Conservation (phyloP, 2,113 vertebrate genomes). For the Mellivora capensis region DNA sequence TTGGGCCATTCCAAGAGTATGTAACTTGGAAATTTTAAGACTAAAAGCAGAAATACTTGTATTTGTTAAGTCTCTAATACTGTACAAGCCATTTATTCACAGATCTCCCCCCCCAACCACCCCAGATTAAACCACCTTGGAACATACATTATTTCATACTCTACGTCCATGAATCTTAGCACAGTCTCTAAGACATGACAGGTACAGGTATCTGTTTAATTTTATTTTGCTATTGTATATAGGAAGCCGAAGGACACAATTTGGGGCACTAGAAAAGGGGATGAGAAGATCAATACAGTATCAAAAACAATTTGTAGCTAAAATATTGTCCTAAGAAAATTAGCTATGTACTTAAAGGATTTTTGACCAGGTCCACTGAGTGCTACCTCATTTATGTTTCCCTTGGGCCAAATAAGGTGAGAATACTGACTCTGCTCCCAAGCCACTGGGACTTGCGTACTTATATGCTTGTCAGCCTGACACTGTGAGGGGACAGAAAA, state of each 20-base stretch:
- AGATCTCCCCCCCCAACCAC: not conserved
- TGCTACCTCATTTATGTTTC: not conserved
- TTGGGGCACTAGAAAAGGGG: not conserved
- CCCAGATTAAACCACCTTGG: not conserved
- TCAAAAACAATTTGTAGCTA: not conserved
- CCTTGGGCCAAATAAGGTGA: not conserved
- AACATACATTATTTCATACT: not conserved
- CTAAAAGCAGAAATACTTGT: not conserved
- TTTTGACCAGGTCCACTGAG: not conserved
- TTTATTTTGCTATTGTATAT: not conserved
- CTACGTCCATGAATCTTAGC: not conserved
- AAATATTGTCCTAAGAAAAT: slow-evolving; percentile 2
- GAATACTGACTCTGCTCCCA: not conserved
- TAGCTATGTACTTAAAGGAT: not conserved
- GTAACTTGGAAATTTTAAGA: not conserved
- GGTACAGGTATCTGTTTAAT: not conserved
- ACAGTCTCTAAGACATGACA: not conserved
- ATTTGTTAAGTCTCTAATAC: not conserved
- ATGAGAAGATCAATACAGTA: not conserved
- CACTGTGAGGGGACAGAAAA: not conserved
- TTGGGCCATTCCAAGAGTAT: not conserved
- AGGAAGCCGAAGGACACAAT: not conserved
- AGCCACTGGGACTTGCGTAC: not conserved
- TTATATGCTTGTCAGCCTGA: not conserved
- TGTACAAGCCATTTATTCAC: not conserved